Evolutionary conservation across 2,113 vertebrate genomes (phyloP).

Genomic region (Aplodontia rufa): DNA sequence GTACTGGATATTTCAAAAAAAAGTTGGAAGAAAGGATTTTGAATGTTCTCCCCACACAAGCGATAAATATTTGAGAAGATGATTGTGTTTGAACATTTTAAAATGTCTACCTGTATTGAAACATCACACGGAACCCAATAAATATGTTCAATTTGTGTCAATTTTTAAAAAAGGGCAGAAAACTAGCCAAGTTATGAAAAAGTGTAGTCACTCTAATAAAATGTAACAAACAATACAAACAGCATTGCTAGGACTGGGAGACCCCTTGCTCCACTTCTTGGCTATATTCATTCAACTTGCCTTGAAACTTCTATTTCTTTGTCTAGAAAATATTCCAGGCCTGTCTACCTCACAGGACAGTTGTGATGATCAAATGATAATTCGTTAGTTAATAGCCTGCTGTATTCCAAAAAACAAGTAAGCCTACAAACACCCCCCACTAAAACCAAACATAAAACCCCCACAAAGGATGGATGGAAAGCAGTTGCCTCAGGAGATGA

Average conservation of each 20-base stretch:
- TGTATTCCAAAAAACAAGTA: not conserved
- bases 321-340: not conserved
- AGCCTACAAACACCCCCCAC: not conserved
- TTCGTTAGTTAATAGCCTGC: not conserved
- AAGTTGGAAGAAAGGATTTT: not conserved
- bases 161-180: not conserved
- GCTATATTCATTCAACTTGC: not conserved
- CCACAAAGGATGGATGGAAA: not conserved
- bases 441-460: not conserved
- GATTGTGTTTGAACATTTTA: too few species aligned
- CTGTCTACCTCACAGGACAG: not conserved
- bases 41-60: not conserved
- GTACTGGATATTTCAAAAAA: not conserved
- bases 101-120: too few species aligned
- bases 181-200: not conserved
- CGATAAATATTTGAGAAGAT: not conserved
- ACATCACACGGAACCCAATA: not conserved
- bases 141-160: not conserved
- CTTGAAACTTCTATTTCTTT: not conserved
- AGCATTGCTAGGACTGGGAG: not conserved
- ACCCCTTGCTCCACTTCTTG: not conserved
- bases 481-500: not conserved
- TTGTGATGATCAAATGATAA: not conserved
- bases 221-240: not conserved
- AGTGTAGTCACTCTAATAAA: not conserved